These are phyloP conservation scores for Polydesmus complanatus DNA, from an alignment of 2,888 invertebrate species.

Conservation along the genomic window DNA sequence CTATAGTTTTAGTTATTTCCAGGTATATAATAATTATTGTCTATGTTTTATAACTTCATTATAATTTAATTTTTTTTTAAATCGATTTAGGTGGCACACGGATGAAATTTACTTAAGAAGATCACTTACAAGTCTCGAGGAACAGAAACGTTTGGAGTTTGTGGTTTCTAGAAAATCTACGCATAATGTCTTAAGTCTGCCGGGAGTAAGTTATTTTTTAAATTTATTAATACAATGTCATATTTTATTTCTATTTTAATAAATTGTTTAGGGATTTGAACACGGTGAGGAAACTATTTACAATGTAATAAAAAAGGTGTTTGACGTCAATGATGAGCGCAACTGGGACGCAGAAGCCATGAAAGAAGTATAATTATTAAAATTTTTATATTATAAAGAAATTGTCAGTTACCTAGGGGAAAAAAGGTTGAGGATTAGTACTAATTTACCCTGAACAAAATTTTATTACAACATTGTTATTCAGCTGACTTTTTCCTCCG, in stretches of 20 bases:
- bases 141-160: constrained; percentile 15
- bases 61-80: not conserved
- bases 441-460: too few relatives aligned
- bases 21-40: not conserved
- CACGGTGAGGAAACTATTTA: constrained; percentile 40
- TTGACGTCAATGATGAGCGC: constrained; percentile 67
- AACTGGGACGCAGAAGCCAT: constrained; percentile 64
- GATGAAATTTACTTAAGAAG: too few relatives aligned
- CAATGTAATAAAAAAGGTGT: constrained; percentile 41
- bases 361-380: constrained; percentile 38
- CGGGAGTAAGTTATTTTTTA: constrained; percentile 15
- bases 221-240: too few relatives aligned
- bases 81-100: too few relatives aligned
- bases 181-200: constrained; percentile 8
- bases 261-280: constrained; percentile 16
- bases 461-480: too few relatives aligned
- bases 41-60: not conserved
- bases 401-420: too few relatives aligned
- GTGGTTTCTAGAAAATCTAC: constrained; percentile 4
- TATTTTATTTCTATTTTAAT: too few relatives aligned
- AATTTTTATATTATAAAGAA: too few relatives aligned
- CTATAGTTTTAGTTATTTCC: not conserved
- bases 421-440: too few relatives aligned
- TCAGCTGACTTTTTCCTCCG: too few relatives aligned
- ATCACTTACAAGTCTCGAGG: not conserved